Evolutionary conservation across 2,113 vertebrate genomes (phyloP).

Genomic region (Gallinago jamesoni): DNA sequence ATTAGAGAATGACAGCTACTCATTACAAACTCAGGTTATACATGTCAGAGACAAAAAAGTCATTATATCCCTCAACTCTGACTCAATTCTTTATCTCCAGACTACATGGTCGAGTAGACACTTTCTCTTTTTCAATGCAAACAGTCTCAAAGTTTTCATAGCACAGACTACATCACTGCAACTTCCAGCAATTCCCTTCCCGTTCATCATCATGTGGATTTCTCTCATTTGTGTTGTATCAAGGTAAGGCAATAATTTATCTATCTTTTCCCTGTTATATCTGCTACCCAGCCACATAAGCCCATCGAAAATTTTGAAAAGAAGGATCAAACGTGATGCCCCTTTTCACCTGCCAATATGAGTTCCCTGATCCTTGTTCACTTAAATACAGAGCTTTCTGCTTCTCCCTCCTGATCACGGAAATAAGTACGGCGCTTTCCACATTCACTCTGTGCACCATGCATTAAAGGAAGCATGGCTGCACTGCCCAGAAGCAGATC

Average conservation of each 20-base stretch:
- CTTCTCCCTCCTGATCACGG: not conserved
- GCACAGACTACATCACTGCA: not conserved
- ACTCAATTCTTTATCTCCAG: not conserved
- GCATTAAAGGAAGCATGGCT: not conserved
- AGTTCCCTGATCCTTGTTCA: not conserved
- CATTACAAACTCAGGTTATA: not conserved
- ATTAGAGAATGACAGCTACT: not conserved
- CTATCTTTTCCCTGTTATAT: not conserved
- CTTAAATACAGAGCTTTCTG: not conserved
- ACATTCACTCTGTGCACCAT: not conserved
- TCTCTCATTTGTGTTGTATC: not conserved
- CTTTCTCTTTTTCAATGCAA: not conserved
- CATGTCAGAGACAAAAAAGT: not conserved
- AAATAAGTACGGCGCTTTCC: not conserved
- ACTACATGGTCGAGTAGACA: rapidly evolving
- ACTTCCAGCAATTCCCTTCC: not conserved
- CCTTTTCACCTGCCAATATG: not conserved
- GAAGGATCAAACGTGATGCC: not conserved
- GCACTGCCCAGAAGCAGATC: not conserved
- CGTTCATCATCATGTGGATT: not conserved
- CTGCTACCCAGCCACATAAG: not conserved
- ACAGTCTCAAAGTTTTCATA: not conserved
- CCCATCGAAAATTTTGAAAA: not conserved
- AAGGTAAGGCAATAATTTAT: not conserved
- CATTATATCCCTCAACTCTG: not conserved